phyloP scores from a whole-genome alignment of 2,797 vertebrate genomes.

The Pseudomugil tenellus region DNA sequence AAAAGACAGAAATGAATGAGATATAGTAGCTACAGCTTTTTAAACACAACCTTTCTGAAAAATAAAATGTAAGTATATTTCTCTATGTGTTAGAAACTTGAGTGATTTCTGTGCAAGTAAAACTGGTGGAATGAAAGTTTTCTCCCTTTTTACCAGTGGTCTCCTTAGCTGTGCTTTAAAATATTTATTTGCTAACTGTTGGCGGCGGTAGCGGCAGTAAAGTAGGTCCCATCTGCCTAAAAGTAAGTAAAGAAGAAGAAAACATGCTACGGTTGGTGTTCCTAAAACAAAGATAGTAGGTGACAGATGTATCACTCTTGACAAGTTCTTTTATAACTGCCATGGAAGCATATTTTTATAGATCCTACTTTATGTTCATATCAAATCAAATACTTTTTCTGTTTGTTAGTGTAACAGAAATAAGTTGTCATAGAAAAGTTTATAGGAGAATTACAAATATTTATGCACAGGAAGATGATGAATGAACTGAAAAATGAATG shows the following conservation, averaged over 20 bases:
- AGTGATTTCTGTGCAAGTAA: background rate
- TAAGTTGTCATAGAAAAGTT: no score
- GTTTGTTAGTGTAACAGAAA: no score
- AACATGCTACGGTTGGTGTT: background rate
- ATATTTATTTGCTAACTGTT: background rate
- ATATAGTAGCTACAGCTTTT: background rate
- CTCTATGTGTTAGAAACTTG: background rate
- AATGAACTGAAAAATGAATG: background rate
- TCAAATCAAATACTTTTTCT: background rate
- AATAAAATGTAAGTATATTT: background rate
- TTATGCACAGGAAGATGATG: background rate
- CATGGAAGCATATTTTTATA: background rate
- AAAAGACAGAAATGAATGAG: background rate
- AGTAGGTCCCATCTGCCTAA: background rate
- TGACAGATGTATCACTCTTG: conserved; percentile 3
- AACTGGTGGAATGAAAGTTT: background rate
- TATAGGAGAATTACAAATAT: background rate
- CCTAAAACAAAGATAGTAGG: conserved; percentile 11
- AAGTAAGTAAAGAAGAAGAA: conserved; percentile 40
- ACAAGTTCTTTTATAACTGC: no score
- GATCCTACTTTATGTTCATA: background rate
- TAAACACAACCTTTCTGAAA: background rate
- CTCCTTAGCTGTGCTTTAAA: background rate
- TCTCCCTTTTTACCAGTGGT: background rate
- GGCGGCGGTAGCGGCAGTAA: background rate